Base-by-base conservation (phyloP, 2,888 invertebrate species). In the Pasiphila rectangulata region DNA sequence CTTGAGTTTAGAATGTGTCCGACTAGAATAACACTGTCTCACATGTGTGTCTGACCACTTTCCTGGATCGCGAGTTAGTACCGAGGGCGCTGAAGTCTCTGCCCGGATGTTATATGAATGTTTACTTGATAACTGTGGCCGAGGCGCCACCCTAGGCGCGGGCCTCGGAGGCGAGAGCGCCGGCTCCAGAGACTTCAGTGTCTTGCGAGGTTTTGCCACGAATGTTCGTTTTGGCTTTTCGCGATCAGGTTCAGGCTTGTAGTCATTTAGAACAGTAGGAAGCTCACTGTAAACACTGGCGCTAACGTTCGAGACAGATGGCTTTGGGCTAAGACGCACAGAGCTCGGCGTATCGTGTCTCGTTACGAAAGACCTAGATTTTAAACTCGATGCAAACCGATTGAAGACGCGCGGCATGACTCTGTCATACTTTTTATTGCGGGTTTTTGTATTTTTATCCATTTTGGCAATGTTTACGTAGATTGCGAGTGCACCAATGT, bases 341-440 rank as follows among this genome's bases (percentile, higher is more conserved):
- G 79, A 69, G 37, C 73, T 67, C 23, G 69, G 70, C 42, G 59
- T 63, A 59, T 74, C 74, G 56, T 86, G 85, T 35, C 81, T 76
- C 42, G 69, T 78, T 50, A 87, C 81, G 42, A 59, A 61, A 29
- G 77, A 72, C 59, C 56, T 72, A 17, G 78, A 64, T 39, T 67
- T 76, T 20, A 79, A 54, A 56, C 63, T 75, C 17, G 57, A 56
- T 17, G 59, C 61, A 20, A 74, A 67, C 42, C 56, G 64, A 61
- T 71, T 78, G 35, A 61, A 56, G 2, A 85, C 73, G 30, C 85
- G 81, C 19, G 87, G 63, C 86, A 85, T 83, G 0, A 87, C 84
- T 65, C 82, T 79, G 6, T 75, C 75, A 52, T 85, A 85, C 49
- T 62, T 75, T 15, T 64, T 72, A 23, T 35, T 63, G 32, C 13